Evolutionary conservation across 2,888 invertebrate genomes (phyloP), one percentile per base, ranked within the genome.

Genomic region (Callimorpha dominula): DNA sequence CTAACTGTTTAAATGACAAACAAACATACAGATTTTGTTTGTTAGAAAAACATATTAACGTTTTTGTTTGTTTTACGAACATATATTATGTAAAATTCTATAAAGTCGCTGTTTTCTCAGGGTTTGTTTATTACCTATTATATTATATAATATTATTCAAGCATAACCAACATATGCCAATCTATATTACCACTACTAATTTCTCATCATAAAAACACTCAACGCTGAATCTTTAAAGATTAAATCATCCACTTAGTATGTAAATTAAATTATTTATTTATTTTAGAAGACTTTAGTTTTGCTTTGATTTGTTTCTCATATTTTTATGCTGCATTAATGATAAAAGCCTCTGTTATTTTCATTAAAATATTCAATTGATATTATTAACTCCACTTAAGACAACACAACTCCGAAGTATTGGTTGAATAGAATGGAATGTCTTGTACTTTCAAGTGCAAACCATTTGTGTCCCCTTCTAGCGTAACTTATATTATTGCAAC

Each of bases 1-100:
- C 75, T 78, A 81, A 85, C 81, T 83, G 82, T 85, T 85, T 86
- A 85, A 86, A 90, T 83, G 86, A 87, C 89, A 88, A 87, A 90
- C 90, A 89, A 88, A 89, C 88, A 89, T 82, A 86, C 84, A 86
- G 77, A 79, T 80, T 82, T 77, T 78, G 78, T 78, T 77, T 82
- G 78, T 79, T 82, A 70, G 72, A 78, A 77, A 78, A 81, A 65
- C 70, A 77, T 76, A 76, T 82, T 79, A 77, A 75, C 76, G 74
- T 78, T 68, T 71, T 60, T 74, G 67, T 75, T 82, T 80, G 70
- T 46, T 71, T 73, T 66, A n/a, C 52, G 40, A 54, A 62, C n/a
- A n/a, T 67, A 43, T 68, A 42, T 69, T 62, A 66, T 49, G 70
- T 73, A 50, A 46, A 65, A 68, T 68, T 72, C 42, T 77, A 67